Conservation (phyloP, 1,140 invertebrate species). For the Meloidogyne floridensis region DNA sequence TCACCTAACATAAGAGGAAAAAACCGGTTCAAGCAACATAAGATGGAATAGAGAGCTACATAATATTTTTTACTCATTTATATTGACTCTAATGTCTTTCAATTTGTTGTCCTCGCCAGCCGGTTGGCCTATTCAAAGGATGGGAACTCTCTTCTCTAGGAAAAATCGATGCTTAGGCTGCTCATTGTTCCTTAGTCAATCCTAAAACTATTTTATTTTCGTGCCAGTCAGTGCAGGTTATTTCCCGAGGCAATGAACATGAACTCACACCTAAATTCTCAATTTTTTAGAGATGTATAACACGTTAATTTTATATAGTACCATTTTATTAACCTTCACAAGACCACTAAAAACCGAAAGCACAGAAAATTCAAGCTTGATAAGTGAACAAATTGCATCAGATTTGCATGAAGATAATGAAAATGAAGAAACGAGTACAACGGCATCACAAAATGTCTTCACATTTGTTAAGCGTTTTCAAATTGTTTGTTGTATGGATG, state of each 20-base stretch:
- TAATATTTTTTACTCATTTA: not conserved
- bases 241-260: not conserved
- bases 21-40: too few species aligned
- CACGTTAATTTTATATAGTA: not conserved
- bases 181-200: not conserved
- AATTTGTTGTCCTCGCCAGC: not conserved
- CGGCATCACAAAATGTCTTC: not conserved
- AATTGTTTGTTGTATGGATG: constrained; percentile 28
- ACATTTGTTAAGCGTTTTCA: constrained; percentile 11
- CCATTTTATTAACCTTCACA: not conserved
- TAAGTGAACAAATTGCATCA: too few species aligned
- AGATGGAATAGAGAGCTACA: too few species aligned
- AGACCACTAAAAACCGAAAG: not conserved
- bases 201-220: constrained; percentile 9
- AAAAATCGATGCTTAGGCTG: constrained; percentile 2
- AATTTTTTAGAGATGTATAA: too few species aligned
- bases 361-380: too few species aligned
- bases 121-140: not conserved
- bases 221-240: not conserved
- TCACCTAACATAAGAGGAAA: too few species aligned
- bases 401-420: not conserved
- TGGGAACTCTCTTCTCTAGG: not conserved
- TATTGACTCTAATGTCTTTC: not conserved
- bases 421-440: not conserved
- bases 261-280: not conserved